Evolutionary conservation across 2,888 invertebrate species (phyloP), one percentile per base, ranked within the genome.

Genomic region (Neoaliturus tenellus): DNA sequence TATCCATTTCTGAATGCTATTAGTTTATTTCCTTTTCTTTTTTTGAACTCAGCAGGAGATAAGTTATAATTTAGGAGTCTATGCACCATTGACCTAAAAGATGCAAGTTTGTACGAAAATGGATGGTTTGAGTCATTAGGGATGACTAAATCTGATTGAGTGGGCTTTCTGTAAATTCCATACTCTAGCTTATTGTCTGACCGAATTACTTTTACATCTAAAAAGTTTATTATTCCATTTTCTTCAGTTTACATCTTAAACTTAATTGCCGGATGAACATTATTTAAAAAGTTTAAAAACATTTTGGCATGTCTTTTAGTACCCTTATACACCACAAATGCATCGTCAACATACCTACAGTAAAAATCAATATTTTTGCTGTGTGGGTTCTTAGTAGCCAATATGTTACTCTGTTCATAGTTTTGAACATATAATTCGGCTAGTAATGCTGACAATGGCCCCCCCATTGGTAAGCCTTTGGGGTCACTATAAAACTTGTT

Each of bases 341-440:
- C 31, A 31, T 67, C 67, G 31, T 67, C 67, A 6, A 67, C 67
- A 67, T 67, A 67, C 17, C 67, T 67, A 33, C 31, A 31, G n/a
- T 67, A 67, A 67, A 67, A 67, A 3, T 6, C 17, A 5, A 67
- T 67, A 8, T 67, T 67, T 31, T 31, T 67, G 1, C 17, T n/a
- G 23, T 31, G 17, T 8, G 67, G 67, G n/a, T 67, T 67, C 1
- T 17, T 31, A 4, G 17, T 3, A n/a, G 2, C 31, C 5, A 67
- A 67, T 20, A 67, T 67, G 31, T 67, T 31, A n/a, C 6, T 17
- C 5, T 67, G 5, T 31, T 28, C 31, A 23, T 14, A 31, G 4
- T 31, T 3, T 67, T 67, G 28, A 14, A 31, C 8, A 67, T 67
- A 67, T 3, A 67, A 14, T 67, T 28, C 67, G 5, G 67, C 67